phyloP scores from a whole-genome alignment of 2,113 vertebrate species.

The Syngnathus typhle region DNA sequence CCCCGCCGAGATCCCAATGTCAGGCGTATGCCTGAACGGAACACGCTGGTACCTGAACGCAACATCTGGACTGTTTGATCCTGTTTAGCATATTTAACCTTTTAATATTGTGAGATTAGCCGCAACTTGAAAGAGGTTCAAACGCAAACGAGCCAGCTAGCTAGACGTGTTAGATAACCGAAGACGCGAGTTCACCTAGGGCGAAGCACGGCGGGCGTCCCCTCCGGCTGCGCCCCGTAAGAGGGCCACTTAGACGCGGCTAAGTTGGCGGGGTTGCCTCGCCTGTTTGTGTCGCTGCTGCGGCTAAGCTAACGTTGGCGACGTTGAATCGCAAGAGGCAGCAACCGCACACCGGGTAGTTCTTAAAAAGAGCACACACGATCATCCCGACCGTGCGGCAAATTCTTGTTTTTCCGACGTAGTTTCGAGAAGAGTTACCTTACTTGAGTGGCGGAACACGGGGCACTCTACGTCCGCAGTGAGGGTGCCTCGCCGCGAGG shows the following conservation, averaged over 20 bases:
- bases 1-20: background rate
- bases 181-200: background rate
- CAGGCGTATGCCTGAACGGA: background rate
- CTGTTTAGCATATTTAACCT: background rate
- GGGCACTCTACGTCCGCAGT: conserved; percentile 23
- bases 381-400: too few species aligned
- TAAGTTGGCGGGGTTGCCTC: background rate
- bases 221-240: background rate
- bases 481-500: conserved; percentile 22
- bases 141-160: background rate
- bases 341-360: background rate
- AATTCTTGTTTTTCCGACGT: fast-evolving
- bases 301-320: conserved; percentile 52
- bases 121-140: background rate
- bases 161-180: background rate
- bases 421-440: conserved; percentile 14
- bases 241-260: background rate
- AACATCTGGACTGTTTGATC: background rate
- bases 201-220: background rate
- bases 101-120: background rate
- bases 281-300: conserved; percentile 33
- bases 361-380: background rate
- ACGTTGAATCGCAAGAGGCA: background rate
- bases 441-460: conserved; percentile 28
- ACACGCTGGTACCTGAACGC: background rate